Evolutionary conservation across 2,797 vertebrate species (phyloP).

Genomic region (Anniella stebbinsi): DNA sequence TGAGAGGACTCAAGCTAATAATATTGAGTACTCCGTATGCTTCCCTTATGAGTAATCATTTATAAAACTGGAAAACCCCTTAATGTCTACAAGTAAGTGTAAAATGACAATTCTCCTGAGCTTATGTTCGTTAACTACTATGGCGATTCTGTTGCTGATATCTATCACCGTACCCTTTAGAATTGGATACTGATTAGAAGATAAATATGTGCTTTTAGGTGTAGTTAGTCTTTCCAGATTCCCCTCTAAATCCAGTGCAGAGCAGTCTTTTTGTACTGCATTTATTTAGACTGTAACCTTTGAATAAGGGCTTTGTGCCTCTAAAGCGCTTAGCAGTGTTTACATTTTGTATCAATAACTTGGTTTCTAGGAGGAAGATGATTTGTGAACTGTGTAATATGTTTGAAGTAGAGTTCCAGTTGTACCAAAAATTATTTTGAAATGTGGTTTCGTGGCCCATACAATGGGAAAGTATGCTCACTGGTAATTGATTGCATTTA

Average conservation of each 20-base stretch:
- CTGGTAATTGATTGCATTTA: background rate
- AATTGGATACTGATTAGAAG: background rate
- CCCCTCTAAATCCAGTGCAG: background rate
- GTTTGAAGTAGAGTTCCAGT: background rate
- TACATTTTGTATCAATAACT: background rate
- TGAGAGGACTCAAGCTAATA: background rate
- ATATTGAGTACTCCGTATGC: conserved; percentile 9
- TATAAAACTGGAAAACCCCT: conserved; percentile 4
- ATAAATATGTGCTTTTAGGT: background rate
- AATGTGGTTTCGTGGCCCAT: background rate
- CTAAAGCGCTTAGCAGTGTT: background rate
- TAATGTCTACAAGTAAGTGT: background rate
- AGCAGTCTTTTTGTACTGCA: background rate
- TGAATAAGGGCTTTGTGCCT: background rate
- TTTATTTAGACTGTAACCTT: background rate
- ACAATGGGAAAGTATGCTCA: background rate
- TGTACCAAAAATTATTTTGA: background rate
- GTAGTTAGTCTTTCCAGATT: background rate
- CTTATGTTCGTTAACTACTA: background rate
- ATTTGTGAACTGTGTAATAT: background rate
- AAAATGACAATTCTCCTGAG: conserved; percentile 1
- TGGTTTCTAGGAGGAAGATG: background rate
- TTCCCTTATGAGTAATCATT: conserved; percentile 4
- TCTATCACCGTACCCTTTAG: background rate
- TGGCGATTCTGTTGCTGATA: background rate